Evolutionary conservation across 2,797 vertebrate genomes (phyloP).

Genomic region (Sebastes matsubarae): DNA sequence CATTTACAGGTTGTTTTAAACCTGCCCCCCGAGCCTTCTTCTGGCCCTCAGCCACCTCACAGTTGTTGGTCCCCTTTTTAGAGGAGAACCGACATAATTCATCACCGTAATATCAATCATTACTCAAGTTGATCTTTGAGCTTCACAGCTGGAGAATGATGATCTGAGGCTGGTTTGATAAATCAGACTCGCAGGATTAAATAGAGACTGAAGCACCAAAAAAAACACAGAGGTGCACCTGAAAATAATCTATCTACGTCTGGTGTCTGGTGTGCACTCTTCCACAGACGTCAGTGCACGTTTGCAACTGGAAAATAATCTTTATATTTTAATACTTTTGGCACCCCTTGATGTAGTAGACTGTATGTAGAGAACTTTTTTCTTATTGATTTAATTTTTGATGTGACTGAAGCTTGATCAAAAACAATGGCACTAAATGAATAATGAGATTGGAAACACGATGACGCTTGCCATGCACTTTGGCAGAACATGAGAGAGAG

Average conservation of each 20-base stretch:
- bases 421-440: conserved; percentile 17
- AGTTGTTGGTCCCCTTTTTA: conserved; percentile 31
- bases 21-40: conserved; percentile 12
- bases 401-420: conserved; percentile 36
- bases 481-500: conserved; percentile 60
- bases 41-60: not conserved
- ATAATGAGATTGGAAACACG: conserved; percentile 40
- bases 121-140: conserved; percentile 19
- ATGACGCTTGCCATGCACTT: conserved; percentile 23
- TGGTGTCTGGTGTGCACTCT: conserved; percentile 20
- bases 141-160: conserved; percentile 44
- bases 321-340: not conserved
- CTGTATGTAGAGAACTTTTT: not conserved
- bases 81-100: conserved; percentile 31
- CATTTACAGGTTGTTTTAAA: conserved; percentile 30
- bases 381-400: conserved; percentile 39
- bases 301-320: conserved; percentile 12
- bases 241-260: conserved; percentile 44
- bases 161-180: conserved; percentile 36
- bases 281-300: not conserved
- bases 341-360: not conserved
- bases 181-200: conserved; percentile 26
- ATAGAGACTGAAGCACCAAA: conserved; percentile 12
- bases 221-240: conserved; percentile 36
- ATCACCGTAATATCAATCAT: conserved; percentile 29